Evolutionary conservation across 2,797 vertebrate genomes (phyloP).

Genomic region (Erpetoichthys calabaricus): DNA sequence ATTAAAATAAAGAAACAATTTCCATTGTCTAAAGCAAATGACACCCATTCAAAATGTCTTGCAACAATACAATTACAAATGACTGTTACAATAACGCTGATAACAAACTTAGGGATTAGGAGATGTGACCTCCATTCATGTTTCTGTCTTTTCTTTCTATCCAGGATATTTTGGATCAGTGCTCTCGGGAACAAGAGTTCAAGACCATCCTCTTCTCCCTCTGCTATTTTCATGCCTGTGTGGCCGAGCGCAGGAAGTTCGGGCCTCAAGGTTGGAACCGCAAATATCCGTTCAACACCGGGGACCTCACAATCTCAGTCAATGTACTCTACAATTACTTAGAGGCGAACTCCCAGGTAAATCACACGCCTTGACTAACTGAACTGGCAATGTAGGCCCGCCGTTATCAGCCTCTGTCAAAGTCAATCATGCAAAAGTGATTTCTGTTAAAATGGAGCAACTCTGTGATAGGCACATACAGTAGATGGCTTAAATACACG

Average conservation of each 20-base stretch:
- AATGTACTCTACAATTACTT: slow-evolving; percentile 56
- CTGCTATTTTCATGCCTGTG: slow-evolving; percentile 60
- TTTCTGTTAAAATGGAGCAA: too few species aligned
- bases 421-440: too few species aligned
- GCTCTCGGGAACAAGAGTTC: slow-evolving; percentile 66
- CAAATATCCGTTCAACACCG: slow-evolving; percentile 59
- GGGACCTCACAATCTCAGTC: slow-evolving; percentile 55
- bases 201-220: slow-evolving; percentile 64
- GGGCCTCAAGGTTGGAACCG: slow-evolving; percentile 63
- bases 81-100: too few species aligned
- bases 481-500: too few species aligned
- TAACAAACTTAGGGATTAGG: too few species aligned
- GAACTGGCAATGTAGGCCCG: too few species aligned
- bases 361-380: neutral
- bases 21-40: too few species aligned
- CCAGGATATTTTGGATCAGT: slow-evolving; percentile 62
- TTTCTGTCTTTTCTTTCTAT: neutral
- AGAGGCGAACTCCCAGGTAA: slow-evolving; percentile 57
- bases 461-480: too few species aligned
- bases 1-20: too few species aligned
- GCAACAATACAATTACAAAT: too few species aligned
- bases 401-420: too few species aligned
- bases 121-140: neutral
- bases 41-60: too few species aligned
- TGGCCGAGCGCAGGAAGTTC: slow-evolving; percentile 55